phyloP scores from a whole-genome alignment of 2,113 vertebrate species.

The Hemiscyllium ocellatum region DNA sequence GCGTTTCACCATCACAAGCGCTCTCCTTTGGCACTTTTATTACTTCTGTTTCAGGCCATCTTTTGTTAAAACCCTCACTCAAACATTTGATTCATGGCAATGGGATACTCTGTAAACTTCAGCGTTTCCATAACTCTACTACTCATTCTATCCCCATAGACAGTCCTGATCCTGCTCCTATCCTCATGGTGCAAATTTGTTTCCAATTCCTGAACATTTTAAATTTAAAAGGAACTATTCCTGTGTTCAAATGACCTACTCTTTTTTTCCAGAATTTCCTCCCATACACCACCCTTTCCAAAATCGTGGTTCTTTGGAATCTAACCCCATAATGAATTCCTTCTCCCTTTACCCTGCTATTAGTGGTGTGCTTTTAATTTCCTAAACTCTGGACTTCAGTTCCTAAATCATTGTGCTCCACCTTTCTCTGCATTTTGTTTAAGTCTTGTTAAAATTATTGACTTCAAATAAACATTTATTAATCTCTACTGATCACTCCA shows the following conservation, averaged over 20 bases:
- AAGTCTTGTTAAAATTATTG: background rate
- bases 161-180: background rate
- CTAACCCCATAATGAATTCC: background rate
- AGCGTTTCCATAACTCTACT: background rate
- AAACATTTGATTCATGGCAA: background rate
- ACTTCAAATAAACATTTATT: background rate
- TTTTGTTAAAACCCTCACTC: background rate
- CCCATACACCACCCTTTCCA: background rate
- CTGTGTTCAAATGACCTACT: background rate
- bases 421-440: background rate
- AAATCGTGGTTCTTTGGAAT: background rate
- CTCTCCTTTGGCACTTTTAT: background rate
- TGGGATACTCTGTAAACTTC: background rate
- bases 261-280: background rate
- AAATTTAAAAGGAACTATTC: background rate
- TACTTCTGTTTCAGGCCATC: background rate
- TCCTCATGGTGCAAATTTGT: background rate
- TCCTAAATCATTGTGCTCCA: background rate
- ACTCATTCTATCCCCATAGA: background rate
- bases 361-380: background rate
- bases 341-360: background rate
- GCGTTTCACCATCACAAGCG: background rate
- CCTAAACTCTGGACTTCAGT: background rate
- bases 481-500: background rate
- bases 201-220: background rate